Conservation (phyloP, 2,113 vertebrate genomes). For the Isurus oxyrinchus region DNA sequence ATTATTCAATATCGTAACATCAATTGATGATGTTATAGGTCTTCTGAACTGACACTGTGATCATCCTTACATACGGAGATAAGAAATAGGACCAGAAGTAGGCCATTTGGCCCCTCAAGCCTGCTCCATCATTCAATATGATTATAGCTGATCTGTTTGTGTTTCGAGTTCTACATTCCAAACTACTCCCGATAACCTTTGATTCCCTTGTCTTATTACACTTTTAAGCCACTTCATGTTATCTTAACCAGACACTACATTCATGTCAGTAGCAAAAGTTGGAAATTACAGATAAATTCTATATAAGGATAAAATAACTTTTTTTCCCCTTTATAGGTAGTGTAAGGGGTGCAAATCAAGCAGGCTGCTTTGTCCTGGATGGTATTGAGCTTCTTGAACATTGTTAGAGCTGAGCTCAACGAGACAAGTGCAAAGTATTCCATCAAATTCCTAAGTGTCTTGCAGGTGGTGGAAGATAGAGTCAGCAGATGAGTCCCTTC, state of each 20-base stretch:
- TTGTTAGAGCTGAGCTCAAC: neutral
- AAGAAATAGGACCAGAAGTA: too few relatives aligned
- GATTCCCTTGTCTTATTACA: neutral
- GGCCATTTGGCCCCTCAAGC: too few relatives aligned
- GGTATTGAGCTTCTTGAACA: neutral
- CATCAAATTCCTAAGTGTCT: too few relatives aligned
- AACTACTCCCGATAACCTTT: too few relatives aligned
- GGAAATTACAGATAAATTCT: neutral
- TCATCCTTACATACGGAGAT: neutral
- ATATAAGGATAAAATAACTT: neutral
- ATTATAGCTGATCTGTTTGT: too few relatives aligned
- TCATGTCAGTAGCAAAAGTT: neutral
- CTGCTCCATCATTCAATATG: too few relatives aligned
- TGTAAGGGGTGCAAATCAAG: neutral
- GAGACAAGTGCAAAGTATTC: too few relatives aligned
- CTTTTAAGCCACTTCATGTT: neutral
- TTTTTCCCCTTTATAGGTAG: neutral
- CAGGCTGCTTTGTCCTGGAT: neutral
- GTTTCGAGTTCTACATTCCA: too few relatives aligned
- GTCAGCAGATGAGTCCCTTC: too few relatives aligned
- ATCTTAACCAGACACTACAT: neutral
- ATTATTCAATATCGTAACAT: neutral
- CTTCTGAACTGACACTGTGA: neutral
- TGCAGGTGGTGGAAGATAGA: too few relatives aligned
- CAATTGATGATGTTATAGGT: neutral